Conservation (phyloP, 2,888 invertebrate genomes). For the Neoitamus cyanurus region DNA sequence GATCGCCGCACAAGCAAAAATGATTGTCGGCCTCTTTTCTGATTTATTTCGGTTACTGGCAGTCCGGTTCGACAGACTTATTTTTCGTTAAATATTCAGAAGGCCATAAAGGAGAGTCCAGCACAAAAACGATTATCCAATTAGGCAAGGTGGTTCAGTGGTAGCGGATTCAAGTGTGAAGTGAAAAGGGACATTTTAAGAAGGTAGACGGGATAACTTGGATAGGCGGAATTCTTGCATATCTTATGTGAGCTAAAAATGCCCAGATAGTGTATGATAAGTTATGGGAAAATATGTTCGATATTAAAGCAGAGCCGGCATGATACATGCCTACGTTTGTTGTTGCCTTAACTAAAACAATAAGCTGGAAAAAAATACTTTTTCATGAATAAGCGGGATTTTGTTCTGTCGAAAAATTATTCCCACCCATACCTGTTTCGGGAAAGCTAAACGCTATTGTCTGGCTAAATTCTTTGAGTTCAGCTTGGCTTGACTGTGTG, state of each 20-base stretch:
- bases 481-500: too few relatives aligned
- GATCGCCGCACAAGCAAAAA: conserved; percentile 28
- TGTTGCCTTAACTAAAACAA: too few relatives aligned
- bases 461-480: too few relatives aligned
- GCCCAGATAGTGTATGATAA: not conserved
- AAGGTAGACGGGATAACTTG: not conserved
- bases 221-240: not conserved
- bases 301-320: not conserved
- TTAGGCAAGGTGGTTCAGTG: conserved; percentile 22
- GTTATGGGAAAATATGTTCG: not conserved
- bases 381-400: too few relatives aligned
- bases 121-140: conserved; percentile 38
- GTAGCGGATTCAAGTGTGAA: conserved; percentile 26
- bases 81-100: conserved; percentile 12
- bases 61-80: not conserved
- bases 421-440: too few relatives aligned
- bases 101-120: not conserved
- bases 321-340: too few relatives aligned
- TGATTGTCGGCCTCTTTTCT: conserved; percentile 39
- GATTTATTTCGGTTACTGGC: conserved; percentile 33
- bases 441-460: too few relatives aligned
- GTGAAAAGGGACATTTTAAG: not conserved
- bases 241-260: not conserved
- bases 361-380: too few relatives aligned
- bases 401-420: too few relatives aligned